Conservation (phyloP, 2,797 vertebrate species). For the Cynodonichthys magdalenae region DNA sequence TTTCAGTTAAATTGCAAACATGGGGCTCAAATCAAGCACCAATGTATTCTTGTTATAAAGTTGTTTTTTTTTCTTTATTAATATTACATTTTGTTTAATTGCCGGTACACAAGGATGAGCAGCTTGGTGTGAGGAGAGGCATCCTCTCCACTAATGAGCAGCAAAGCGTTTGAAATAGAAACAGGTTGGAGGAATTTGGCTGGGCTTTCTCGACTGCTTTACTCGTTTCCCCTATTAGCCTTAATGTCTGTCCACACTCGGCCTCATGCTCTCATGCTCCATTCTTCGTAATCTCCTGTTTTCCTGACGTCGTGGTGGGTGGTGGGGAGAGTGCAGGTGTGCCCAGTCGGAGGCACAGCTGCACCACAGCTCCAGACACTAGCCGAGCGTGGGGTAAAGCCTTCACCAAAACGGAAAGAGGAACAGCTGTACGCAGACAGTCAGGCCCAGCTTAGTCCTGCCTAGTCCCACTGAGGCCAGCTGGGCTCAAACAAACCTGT, state of each 20-base stretch:
- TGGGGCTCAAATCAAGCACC: conserved; percentile 61
- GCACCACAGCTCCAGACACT: conserved; percentile 72
- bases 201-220: conserved; percentile 26
- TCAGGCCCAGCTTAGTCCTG: conserved; percentile 58
- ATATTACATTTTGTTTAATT: conserved; percentile 81
- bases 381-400: conserved; percentile 67
- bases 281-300: conserved; percentile 56
- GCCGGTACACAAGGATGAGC: conserved; percentile 63
- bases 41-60: conserved; percentile 62
- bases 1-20: conserved; percentile 53
- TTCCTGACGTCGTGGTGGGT: conserved; percentile 68
- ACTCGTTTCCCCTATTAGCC: conserved; percentile 28
- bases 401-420: conserved; percentile 63
- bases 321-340: conserved; percentile 75
- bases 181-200: conserved; percentile 46
- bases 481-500: conserved; percentile 29
- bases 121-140: conserved; percentile 65
- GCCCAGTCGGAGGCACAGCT: conserved; percentile 82
- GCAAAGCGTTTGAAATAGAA: conserved; percentile 63
- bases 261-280: conserved; percentile 43
- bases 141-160: conserved; percentile 69
- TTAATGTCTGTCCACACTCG: conserved; percentile 51
- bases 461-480: conserved; percentile 28
- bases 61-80: conserved; percentile 64
- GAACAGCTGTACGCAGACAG: conserved; percentile 79